Conservation (phyloP, 2,888 invertebrate species). For the Micropterix aruncella region DNA sequence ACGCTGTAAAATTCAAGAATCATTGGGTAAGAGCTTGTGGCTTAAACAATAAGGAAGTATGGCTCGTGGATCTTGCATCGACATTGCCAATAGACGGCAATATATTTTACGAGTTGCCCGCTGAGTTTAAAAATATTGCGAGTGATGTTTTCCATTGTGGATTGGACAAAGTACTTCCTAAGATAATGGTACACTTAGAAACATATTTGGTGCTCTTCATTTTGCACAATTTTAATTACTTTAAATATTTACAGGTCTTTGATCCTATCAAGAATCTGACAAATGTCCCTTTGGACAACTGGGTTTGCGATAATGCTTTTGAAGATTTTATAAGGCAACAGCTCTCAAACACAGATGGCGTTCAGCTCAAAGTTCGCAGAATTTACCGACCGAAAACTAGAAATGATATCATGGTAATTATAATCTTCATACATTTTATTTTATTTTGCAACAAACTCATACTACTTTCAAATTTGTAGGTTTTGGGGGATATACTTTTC, state of each 20-base stretch:
- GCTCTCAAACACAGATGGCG: too few relatives aligned
- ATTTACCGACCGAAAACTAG: too few relatives aligned
- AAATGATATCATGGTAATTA: too few relatives aligned
- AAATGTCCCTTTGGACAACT: too few relatives aligned
- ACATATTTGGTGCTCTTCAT: too few relatives aligned
- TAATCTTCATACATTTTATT: too few relatives aligned
- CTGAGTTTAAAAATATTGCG: not conserved
- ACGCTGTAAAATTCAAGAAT: not conserved
- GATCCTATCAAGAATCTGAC: too few relatives aligned
- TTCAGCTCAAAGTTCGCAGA: too few relatives aligned
- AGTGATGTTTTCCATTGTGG: not conserved
- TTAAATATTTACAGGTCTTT: too few relatives aligned
- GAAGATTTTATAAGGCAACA: too few relatives aligned
- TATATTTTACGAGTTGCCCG: not conserved
- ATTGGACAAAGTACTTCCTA: not conserved
- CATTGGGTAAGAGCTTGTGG: not conserved
- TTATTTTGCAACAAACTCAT: not conserved
- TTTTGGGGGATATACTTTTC: not conserved
- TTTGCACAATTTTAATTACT: too few relatives aligned
- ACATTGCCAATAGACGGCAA: not conserved
- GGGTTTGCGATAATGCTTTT: too few relatives aligned
- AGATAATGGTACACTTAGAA: not conserved
- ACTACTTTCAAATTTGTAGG: not conserved
- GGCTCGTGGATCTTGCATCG: not conserved
- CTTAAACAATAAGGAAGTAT: not conserved